phyloP scores from a whole-genome alignment of 2,797 vertebrate genomes.

The Liparis tanakae region DNA sequence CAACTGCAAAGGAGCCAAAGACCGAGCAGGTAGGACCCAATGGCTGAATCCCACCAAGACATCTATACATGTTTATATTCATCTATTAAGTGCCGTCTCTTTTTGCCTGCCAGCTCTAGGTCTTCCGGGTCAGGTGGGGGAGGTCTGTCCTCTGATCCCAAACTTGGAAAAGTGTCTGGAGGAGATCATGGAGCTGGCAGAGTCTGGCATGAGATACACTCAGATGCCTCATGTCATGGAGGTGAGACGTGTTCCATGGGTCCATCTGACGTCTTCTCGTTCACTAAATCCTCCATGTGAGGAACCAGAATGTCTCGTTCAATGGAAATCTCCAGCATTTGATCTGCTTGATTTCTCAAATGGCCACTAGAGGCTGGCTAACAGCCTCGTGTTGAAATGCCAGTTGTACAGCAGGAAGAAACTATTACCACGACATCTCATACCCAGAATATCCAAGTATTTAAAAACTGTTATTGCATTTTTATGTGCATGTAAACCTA shows the following conservation, averaged over 20 bases:
- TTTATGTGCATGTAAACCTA: too few relatives aligned
- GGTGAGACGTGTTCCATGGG: constrained; percentile 44
- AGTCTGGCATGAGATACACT: constrained; percentile 93
- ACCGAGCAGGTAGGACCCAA: constrained; percentile 84
- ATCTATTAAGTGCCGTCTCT: constrained; percentile 11
- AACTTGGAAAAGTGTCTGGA: constrained; percentile 91
- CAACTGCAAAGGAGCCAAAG: constrained; percentile 87
- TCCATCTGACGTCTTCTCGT: background rate
- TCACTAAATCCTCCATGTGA: background rate
- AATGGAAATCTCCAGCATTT: background rate
- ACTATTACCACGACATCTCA: background rate
- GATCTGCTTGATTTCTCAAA: background rate
- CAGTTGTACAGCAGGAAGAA: background rate
- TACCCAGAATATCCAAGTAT: background rate
- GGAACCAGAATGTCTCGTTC: background rate
- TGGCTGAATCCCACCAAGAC: background rate
- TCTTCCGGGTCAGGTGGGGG: constrained; percentile 87
- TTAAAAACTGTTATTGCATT: background rate
- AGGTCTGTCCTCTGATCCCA: constrained; percentile 90
- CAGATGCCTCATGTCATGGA: constrained; percentile 95
- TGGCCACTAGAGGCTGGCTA: constrained; percentile 3
- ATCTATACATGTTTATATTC: background rate
- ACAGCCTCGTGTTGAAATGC: background rate
- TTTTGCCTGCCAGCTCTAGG: constrained; percentile 77
- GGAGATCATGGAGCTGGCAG: constrained; percentile 93